Evolutionary conservation across 1,140 invertebrate species (phyloP).

Genomic region (Zaprionus vittiger): DNA sequence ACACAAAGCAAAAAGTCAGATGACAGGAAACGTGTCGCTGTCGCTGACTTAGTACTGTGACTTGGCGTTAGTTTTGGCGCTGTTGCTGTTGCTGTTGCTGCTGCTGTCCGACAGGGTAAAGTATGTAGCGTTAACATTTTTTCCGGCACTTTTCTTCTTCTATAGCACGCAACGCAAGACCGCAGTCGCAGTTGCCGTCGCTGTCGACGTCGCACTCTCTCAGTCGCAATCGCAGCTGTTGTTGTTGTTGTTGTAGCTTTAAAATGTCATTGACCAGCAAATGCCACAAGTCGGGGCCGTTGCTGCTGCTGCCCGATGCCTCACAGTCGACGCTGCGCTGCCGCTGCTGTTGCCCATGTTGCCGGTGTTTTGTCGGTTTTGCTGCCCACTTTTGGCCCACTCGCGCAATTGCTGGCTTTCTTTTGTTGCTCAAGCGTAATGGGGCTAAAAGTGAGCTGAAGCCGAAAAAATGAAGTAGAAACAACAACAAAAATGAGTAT

Average conservation of each 20-base stretch:
- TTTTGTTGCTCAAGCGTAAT: slow-evolving; percentile 77
- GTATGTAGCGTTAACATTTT: slow-evolving; percentile 67
- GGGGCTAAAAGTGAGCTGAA: slow-evolving; percentile 81
- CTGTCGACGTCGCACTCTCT: slow-evolving; percentile 18
- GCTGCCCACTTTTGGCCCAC: slow-evolving; percentile 75
- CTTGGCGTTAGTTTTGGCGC: slow-evolving; percentile 64
- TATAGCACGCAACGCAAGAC: slow-evolving; percentile 52
- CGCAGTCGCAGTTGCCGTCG: slow-evolving; percentile 23
- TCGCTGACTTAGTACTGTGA: slow-evolving; percentile 65
- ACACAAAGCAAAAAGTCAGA: slow-evolving; percentile 52
- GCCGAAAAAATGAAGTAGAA: slow-evolving; percentile 58
- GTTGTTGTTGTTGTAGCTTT: slow-evolving; percentile 40
- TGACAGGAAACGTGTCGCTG: slow-evolving; percentile 65
- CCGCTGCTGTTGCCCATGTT: slow-evolving; percentile 38
- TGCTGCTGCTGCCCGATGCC: slow-evolving; percentile 38
- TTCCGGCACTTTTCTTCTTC: slow-evolving; percentile 68
- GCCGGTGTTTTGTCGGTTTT: slow-evolving; percentile 44
- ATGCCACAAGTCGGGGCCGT: slow-evolving; percentile 66
- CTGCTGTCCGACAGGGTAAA: slow-evolving; percentile 28
- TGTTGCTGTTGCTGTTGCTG: neutral
- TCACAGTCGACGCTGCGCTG: slow-evolving; percentile 6
- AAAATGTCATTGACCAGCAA: slow-evolving; percentile 81
- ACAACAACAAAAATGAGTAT: slow-evolving; percentile 16
- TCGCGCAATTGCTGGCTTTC: slow-evolving; percentile 71
- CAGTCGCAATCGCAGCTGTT: slow-evolving; percentile 13